Percentiles rank a stretch among this genome's conserved stretches.
These are phyloP conservation scores for Ptychoptera albimana DNA, from an alignment of 2,888 invertebrate species.

Conservation along the genomic window DNA sequence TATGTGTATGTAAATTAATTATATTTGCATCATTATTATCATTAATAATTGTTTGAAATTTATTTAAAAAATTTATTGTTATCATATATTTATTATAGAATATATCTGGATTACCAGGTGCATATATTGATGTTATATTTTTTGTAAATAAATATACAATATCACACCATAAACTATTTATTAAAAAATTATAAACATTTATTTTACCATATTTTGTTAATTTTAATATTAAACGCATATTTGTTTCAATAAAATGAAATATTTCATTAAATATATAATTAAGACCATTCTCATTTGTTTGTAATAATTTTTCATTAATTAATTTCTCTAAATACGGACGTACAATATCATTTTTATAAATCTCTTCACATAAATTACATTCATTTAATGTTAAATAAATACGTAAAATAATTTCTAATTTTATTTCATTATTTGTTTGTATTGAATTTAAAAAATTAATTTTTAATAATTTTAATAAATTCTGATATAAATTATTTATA, in stretches of 20 bases:
- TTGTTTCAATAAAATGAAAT: constrained; percentile 51
- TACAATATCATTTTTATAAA: constrained; percentile 51
- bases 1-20: constrained; percentile 43
- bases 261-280: constrained; percentile 56
- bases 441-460: constrained; percentile 21
- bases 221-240: constrained; percentile 40
- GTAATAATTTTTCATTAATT: constrained; percentile 50
- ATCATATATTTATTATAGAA: constrained; percentile 71
- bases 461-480: constrained; percentile 21
- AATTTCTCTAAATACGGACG: constrained; percentile 49
- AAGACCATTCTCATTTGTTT: constrained; percentile 44
- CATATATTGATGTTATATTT: constrained; percentile 71
- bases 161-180: constrained; percentile 79
- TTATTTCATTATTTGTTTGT: constrained; percentile 29
- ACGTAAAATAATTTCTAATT: constrained; percentile 32
- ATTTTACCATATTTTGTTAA: constrained; percentile 34
- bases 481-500: constrained; percentile 15
- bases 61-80: constrained; percentile 57
- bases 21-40: constrained; percentile 36
- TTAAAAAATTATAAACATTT: constrained; percentile 57
- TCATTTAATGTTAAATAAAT: constrained; percentile 44
- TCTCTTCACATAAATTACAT: constrained; percentile 50
- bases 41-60: constrained; percentile 49
- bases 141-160: constrained; percentile 65
- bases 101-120: constrained; percentile 79